phyloP scores from a whole-genome alignment of 1,140 invertebrate species.

The Proctacanthus coquilletti region DNA sequence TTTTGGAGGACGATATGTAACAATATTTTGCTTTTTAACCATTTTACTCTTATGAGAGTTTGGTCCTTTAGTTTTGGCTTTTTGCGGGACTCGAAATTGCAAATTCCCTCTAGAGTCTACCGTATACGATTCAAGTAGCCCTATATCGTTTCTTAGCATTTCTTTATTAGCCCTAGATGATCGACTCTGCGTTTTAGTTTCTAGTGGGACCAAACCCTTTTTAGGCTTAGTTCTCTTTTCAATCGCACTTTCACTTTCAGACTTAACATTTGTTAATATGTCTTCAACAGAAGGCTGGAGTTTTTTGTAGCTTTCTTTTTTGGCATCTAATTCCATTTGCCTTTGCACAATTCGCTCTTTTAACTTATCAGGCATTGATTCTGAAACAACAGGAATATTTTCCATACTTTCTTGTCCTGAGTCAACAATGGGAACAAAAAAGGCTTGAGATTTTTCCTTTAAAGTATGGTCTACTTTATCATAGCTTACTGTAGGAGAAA shows the following conservation, averaged over 20 bases:
- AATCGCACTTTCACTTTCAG: not conserved
- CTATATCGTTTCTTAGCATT: not conserved
- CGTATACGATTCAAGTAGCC: not conserved
- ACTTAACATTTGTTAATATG: not conserved
- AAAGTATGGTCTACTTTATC: no score
- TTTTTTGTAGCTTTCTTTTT: slow-evolving; percentile 3
- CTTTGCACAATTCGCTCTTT: slow-evolving; percentile 1
- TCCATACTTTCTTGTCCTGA: not conserved
- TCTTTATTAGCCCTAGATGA: not conserved
- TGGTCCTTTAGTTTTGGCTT: no score
- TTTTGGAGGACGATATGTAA: no score
- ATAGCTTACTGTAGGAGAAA: not conserved
- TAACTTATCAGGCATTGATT: slow-evolving; percentile 5
- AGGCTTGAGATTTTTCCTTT: slow-evolving; percentile 3
- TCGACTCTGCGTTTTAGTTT: not conserved
- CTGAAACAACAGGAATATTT: no score
- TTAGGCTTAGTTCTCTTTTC: not conserved
- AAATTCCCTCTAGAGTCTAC: not conserved
- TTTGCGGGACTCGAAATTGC: not conserved
- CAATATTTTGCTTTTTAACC: no score
- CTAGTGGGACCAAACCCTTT: not conserved
- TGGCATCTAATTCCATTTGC: not conserved
- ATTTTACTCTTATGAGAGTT: no score
- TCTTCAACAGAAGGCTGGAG: not conserved
- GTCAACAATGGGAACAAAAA: slow-evolving; percentile 5